phyloP scores from a whole-genome alignment of 2,113 vertebrate genomes.

The Ochotona curzoniae region DNA sequence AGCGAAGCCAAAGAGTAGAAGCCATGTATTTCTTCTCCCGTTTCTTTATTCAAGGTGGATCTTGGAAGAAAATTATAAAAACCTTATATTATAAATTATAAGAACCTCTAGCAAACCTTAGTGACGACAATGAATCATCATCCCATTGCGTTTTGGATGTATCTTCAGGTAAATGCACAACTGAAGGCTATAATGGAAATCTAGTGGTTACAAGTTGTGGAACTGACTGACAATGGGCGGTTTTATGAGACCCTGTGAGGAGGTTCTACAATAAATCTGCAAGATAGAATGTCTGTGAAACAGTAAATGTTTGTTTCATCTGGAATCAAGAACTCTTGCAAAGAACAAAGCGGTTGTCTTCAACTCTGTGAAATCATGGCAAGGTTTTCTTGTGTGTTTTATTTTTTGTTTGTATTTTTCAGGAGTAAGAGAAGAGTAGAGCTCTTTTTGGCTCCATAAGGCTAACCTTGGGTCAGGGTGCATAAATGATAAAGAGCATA shows the following conservation, averaged over 20 bases:
- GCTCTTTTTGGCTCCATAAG: neutral
- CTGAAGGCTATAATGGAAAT: neutral
- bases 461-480: neutral
- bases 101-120: neutral
- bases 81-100: no score
- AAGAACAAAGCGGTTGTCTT: neutral
- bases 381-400: no score
- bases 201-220: no score
- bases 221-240: neutral
- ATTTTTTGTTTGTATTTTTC: no score
- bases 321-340: neutral
- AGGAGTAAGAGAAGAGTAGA: no score
- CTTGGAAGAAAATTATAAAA: constrained; percentile 5
- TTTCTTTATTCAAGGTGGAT: constrained; percentile 59
- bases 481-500: constrained; percentile 2
- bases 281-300: neutral
- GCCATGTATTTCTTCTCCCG: constrained; percentile 51
- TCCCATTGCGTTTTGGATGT: neutral
- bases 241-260: neutral
- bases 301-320: neutral
- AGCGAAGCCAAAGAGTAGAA: constrained; percentile 62
- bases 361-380: neutral
- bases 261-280: neutral
- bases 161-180: neutral
- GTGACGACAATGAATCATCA: neutral